Evolutionary conservation across 2,797 vertebrate genomes (phyloP).

Genomic region (Spondyliosoma cantharus): DNA sequence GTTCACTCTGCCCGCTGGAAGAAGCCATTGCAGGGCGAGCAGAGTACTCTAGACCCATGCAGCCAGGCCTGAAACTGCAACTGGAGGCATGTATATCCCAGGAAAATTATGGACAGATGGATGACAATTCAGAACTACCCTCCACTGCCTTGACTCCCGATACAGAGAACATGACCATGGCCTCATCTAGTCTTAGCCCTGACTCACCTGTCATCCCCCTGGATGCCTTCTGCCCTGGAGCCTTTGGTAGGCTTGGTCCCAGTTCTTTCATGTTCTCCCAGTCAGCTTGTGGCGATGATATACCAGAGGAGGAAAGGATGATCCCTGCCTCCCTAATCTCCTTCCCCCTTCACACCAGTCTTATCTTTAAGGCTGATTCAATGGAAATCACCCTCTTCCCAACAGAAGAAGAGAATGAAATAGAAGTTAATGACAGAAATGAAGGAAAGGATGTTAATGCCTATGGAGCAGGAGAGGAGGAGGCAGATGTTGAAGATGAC

Average conservation of each 20-base stretch:
- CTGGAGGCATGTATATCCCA: conserved; percentile 80
- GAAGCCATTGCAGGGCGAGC: conserved; percentile 49
- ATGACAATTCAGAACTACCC: conserved; percentile 58
- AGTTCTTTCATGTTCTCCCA: conserved; percentile 80
- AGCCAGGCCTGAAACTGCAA: conserved; percentile 78
- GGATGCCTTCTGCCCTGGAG: conserved; percentile 83
- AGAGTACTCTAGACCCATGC: conserved; percentile 66
- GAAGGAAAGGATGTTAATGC: conserved; percentile 82
- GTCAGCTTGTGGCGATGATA: conserved; percentile 78
- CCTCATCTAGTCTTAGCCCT: conserved; percentile 75
- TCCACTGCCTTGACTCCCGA: conserved; percentile 74
- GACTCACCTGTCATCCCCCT: conserved; percentile 79
- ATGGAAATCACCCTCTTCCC: conserved; percentile 92
- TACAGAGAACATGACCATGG: conserved; percentile 78
- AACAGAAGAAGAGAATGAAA: conserved; percentile 84
- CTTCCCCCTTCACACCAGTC: conserved; percentile 92
- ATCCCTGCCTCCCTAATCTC: conserved; percentile 93
- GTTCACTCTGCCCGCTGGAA: conserved; percentile 76
- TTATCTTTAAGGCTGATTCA: conserved; percentile 94
- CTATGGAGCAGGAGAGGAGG: conserved; percentile 86
- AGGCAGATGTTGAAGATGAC: conserved; percentile 86
- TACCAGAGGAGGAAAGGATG: conserved; percentile 85
- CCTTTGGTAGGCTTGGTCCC: conserved; percentile 75
- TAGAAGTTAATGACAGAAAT: conserved; percentile 68
- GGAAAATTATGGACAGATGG: conserved; percentile 69